Evolutionary conservation across 2,888 invertebrate genomes (phyloP), one percentile per base, ranked within the genome.

Genomic region (Macrosiphum euphorbiae): DNA sequence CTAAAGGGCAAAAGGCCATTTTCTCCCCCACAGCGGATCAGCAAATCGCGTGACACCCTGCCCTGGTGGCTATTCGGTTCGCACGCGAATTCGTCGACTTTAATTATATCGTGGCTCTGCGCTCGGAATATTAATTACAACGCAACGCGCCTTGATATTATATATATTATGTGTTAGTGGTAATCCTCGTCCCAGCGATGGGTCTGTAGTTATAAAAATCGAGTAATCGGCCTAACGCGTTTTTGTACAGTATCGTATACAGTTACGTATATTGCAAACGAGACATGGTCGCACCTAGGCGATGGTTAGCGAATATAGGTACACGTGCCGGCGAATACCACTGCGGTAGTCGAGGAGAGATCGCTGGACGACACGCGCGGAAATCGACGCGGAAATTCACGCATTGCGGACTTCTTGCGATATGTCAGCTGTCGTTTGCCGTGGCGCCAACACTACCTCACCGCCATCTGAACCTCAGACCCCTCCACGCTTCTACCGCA

Each of bases 1-100:
- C 78, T 78, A 85, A 91, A 91, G 91, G 61, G 88, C 67, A 92
- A 92, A 92, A 88, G 92, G 88, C 92, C 92, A 67, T 92, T 92
- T 92, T 67, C 67, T 91, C 86, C 86, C 86, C 58, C 11, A n/a
- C 58, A 11, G 26, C 55, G 91, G 91, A 86, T 86, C 55, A 86
- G 24, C 26, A 86, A 91, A 91, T 91, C 91, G 92, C 92, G 92
- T 92, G 92, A 92, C 92, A 55, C 61, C 44, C 91, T 20, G 52
- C 44, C 67, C 50, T 0, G 47, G 87, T 52, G 88, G 67, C 41
- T 4, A 50, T 78, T 92, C n/a, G 88, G 61, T 88, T 78, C 78
- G 78, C 92, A 89, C 92, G 92, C 92, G 91, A 92, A 61, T 86
- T 87, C 52, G 58, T 86, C 7, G 86, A 47, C 47, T 61, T 86